Percentiles rank a stretch among this genome's conserved stretches.
These are phyloP conservation scores for Saccostrea echinata DNA, from an alignment of 1,140 invertebrate species.

Conservation along the genomic window DNA sequence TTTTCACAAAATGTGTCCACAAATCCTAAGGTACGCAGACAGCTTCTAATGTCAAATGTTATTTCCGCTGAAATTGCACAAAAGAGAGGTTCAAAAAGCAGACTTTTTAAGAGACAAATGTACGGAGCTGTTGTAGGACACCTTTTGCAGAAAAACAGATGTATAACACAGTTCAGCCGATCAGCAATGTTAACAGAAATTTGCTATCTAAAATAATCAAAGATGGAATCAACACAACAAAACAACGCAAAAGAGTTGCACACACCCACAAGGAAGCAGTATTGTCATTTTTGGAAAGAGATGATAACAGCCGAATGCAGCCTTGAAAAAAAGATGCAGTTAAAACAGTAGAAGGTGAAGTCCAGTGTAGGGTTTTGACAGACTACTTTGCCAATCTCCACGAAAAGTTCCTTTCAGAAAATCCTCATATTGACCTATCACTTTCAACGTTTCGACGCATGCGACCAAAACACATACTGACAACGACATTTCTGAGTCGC, in stretches of 20 bases:
- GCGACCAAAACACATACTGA: slow-evolving; percentile 41
- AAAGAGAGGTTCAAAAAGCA: background rate
- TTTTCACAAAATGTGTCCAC: background rate
- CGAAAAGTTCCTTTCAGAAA: slow-evolving; percentile 42
- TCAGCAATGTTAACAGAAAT: slow-evolving; percentile 20
- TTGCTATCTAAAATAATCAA: background rate
- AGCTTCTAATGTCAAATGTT: slow-evolving; percentile 37
- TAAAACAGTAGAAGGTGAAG: background rate
- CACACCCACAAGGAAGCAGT: background rate
- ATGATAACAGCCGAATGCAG: slow-evolving; percentile 29
- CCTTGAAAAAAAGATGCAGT: slow-evolving; percentile 31
- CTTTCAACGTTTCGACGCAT: slow-evolving; percentile 26
- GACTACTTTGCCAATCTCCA: slow-evolving; percentile 35
- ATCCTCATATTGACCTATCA: slow-evolving; percentile 20
- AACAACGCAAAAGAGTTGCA: slow-evolving; percentile 22
- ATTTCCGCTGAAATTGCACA: slow-evolving; percentile 30
- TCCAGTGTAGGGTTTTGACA: slow-evolving; percentile 34
- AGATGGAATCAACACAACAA: background rate
- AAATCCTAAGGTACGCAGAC: slow-evolving; percentile 28
- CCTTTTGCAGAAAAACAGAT: slow-evolving; percentile 30
- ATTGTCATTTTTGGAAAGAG: slow-evolving; percentile 38
- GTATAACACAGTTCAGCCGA: slow-evolving; percentile 35
- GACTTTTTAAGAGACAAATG: background rate
- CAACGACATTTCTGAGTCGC: slow-evolving; percentile 40
- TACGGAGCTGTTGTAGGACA: slow-evolving; percentile 33